Evolutionary conservation across 2,113 vertebrate species (phyloP).

Genomic region (Cyprinodon variegatus): DNA sequence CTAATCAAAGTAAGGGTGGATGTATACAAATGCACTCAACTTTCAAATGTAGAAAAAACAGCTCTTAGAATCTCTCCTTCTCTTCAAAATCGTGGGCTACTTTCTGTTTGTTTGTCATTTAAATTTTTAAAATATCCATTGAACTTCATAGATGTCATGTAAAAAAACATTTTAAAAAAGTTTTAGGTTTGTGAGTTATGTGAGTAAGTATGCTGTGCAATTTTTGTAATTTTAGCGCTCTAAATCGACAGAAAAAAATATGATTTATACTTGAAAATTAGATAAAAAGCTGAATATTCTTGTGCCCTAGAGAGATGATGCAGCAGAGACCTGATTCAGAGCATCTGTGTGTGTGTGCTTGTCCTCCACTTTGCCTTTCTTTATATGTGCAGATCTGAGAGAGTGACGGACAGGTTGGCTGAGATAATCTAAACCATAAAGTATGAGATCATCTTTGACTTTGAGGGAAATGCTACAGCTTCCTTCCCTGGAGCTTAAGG

Average conservation of each 20-base stretch:
- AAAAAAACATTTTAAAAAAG: background rate
- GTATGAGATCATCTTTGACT: conserved; percentile 60
- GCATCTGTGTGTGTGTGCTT: conserved; percentile 17
- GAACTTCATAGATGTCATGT: background rate
- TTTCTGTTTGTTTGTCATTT: background rate
- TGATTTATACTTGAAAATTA: conserved; percentile 28
- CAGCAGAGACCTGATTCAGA: conserved; percentile 25
- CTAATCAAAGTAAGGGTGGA: no score
- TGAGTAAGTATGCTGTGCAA: background rate
- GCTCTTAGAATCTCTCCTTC: no score
- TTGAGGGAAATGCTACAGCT: conserved; percentile 43
- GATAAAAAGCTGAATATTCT: conserved; percentile 13
- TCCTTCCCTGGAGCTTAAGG: conserved; percentile 57
- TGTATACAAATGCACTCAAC: no score
- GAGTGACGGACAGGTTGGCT: conserved; percentile 34
- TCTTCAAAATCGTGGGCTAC: no score
- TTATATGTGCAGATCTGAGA: conserved; percentile 38
- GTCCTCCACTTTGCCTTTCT: conserved; percentile 24
- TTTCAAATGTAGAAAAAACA: no score
- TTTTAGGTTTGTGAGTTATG: no score
- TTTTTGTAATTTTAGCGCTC: background rate
- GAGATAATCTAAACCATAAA: conserved; percentile 60
- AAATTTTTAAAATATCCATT: background rate
- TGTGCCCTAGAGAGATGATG: conserved; percentile 2
- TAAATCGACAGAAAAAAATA: conserved; percentile 18